Base-by-base conservation (phyloP, 2,888 invertebrate species). In the Eupithecia inturbata region DNA sequence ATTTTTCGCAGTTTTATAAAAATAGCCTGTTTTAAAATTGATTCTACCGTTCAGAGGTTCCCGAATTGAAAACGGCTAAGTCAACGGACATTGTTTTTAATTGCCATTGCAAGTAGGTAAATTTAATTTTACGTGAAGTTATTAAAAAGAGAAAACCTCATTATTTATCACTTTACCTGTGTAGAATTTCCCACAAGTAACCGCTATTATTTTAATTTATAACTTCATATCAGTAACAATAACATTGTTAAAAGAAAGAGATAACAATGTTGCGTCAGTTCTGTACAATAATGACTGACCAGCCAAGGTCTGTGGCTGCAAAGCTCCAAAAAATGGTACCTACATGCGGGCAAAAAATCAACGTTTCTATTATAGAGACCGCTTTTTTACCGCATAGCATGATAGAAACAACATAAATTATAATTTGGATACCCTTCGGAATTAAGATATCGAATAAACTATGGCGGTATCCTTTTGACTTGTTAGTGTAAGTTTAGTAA, bases 381-480 rank as follows among this genome's bases (percentile, higher is more conserved):
- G 84, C 86, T 93, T 94, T 93, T 94, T 94, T 91, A 88, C 85
- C 80, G 77, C 81, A 80, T 85, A 82, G 68, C 84, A 84, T 86
- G 82, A 89, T 88, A 90, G 85, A 82, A 90, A 87, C 88, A 89
- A 91, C 90, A 90, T 94, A 94, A 93, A 93, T 93, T 94, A 94
- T 94, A 93, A 93, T 93, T 93, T 93, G 92, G 89, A 88, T 88
- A 87, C 87, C 85, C 88, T 87, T 85, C 86, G 84, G 89, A 94
- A 94, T 94, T 92, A 91, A 94, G 94, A 92, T 92, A 94, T 94
- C 93, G 85, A 87, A 85, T 85, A 67, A 76, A 89, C 89, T 86
- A 85, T 77, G 90, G 89, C 93, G 94, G 94, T 86, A 81, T 87
- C 82, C 89, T 87, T 94, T 94, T 87, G 86, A 87, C 74, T 83